Base-by-base conservation (phyloP, 2,113 vertebrate species). In the Otis tarda region DNA sequence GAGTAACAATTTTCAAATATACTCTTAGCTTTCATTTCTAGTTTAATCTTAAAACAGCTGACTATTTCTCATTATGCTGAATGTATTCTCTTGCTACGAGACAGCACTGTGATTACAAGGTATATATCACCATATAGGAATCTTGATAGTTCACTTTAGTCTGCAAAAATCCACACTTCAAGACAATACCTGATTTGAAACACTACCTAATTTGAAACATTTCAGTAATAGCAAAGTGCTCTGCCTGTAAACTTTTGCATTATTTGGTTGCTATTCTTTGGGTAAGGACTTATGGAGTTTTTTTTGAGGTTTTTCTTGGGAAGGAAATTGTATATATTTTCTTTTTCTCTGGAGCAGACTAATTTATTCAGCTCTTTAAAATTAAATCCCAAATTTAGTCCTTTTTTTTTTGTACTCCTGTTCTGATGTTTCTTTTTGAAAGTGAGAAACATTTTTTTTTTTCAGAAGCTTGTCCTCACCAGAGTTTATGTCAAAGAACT, bases 41-140 rank as follows among this genome's bases (percentile, higher is more conserved):
- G 15, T 77, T 89, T 83, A 76, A 89, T 91, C 70, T 89, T 83
- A 85, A 87, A 96, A 83, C 17, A 91, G 75, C 55, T 91, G 87
- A 82, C 78, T 91, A 9, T 78, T 92, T 86, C 67, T 77, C 18
- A 83, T 67, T 88, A 69, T 19, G 2, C 35, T 80, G 79, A 79
- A 88, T 43, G 5, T 33, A n/a, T 77, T 89, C 24, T 88, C 23
- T 53, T 93, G 31, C 31, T 90, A 47, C n/a, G 21, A 65, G 70
- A 91, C 39, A 80, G n/a, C 7, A 1, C 25, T 87, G 41, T 90
- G 81, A 93, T 96, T 94, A 39, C 67, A 86, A 80, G 21, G 39
- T 81, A 70, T 92, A 63, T 71, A 90, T 90, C 79, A 92, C 64
- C 1, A 5, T 50, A 55, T 7, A 88, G 60, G 33, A 86, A 83